phyloP scores from a whole-genome alignment of 2,888 invertebrate genomes.

The Glyphotaelius pellucidus region DNA sequence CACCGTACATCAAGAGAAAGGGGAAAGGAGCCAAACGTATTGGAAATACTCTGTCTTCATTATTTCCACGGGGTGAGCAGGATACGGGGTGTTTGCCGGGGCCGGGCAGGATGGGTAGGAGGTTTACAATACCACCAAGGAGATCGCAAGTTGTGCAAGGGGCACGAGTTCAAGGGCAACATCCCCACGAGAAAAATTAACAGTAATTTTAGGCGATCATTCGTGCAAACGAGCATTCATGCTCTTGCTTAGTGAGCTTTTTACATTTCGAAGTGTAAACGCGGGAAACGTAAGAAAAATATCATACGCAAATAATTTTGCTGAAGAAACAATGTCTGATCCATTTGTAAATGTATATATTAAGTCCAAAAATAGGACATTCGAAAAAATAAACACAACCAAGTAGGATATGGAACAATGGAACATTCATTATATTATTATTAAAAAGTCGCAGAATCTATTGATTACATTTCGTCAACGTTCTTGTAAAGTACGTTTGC shows the following conservation, averaged over 20 bases:
- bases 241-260: background rate
- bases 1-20: background rate
- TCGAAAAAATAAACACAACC: background rate
- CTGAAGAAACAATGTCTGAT: background rate
- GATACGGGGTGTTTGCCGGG: conserved; percentile 6
- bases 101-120: background rate
- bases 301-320: background rate
- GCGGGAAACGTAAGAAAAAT: background rate
- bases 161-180: background rate
- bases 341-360: background rate
- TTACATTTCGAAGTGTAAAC: no score
- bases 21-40: background rate
- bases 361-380: background rate
- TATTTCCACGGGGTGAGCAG: background rate
- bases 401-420: no score
- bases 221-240: background rate
- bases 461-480: no score
- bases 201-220: background rate
- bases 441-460: no score
- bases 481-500: no score
- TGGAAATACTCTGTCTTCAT: conserved; percentile 10
- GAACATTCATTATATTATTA: no score
- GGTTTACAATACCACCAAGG: background rate
- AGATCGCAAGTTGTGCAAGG: background rate
- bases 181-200: background rate